Conservation (phyloP, 2,797 vertebrate genomes). For the Onychomys arenicola region DNA sequence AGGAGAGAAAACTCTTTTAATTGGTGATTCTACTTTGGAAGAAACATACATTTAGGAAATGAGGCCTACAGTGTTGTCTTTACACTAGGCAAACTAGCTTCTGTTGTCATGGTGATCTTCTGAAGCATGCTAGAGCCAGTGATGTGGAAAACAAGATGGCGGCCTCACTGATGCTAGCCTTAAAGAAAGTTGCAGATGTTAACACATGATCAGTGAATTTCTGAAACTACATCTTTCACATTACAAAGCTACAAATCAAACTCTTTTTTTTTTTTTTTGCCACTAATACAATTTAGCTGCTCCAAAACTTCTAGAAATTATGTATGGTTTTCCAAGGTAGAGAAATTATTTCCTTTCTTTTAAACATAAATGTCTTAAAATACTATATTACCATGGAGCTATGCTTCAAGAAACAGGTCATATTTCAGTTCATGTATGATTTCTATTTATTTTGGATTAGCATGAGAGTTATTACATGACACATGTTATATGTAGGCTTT, state of each 20-base stretch:
- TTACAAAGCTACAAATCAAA: constrained; percentile 76
- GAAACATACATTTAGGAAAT: constrained; percentile 86
- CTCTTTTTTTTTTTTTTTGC: constrained; percentile 40
- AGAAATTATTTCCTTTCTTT: constrained; percentile 67
- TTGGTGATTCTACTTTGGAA: constrained; percentile 85
- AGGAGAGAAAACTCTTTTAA: constrained; percentile 86
- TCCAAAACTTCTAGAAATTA: constrained; percentile 60
- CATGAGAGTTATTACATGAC: constrained; percentile 17
- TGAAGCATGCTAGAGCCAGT: constrained; percentile 83
- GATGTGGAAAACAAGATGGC: constrained; percentile 90
- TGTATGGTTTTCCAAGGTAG: constrained; percentile 60
- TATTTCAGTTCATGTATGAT: constrained; percentile 68
- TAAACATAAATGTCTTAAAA: constrained; percentile 62
- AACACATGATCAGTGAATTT: constrained; percentile 82
- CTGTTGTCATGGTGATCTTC: constrained; percentile 87
- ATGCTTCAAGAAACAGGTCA: constrained; percentile 60
- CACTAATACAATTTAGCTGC: constrained; percentile 66
- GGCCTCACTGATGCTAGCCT: constrained; percentile 87
- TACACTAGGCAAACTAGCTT: constrained; percentile 80
- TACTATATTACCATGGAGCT: constrained; percentile 55
- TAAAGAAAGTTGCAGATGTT: constrained; percentile 88
- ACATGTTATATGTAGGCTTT: neutral
- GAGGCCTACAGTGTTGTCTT: constrained; percentile 85
- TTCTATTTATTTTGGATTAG: constrained; percentile 61
- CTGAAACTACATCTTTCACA: constrained; percentile 68